These are phyloP conservation scores for Potamilus streckersoni DNA, from an alignment of 1,140 invertebrate genomes.

Conservation along the genomic window DNA sequence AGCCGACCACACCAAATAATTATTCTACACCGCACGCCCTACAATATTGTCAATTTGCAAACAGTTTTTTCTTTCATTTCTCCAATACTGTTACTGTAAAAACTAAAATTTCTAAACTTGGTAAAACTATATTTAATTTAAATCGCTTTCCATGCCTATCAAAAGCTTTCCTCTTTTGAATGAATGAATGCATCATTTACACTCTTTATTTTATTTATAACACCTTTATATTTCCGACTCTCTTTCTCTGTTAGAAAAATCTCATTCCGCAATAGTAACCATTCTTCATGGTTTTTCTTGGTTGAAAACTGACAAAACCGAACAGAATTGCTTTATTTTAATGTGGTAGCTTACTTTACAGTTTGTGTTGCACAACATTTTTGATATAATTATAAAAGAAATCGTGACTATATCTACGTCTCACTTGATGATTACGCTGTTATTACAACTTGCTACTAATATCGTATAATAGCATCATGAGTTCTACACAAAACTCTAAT, in stretches of 20 bases:
- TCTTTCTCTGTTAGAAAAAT: not conserved
- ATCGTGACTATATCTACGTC: too few species aligned
- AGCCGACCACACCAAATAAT: not conserved
- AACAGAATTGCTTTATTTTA: not conserved
- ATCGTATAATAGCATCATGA: too few species aligned
- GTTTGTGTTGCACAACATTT: constrained; percentile 4
- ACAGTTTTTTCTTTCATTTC: not conserved
- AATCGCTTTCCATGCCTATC: not conserved
- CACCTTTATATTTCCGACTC: not conserved
- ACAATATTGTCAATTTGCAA: not conserved
- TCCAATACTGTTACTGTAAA: not conserved
- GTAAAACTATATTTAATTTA: not conserved
- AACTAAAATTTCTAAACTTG: not conserved
- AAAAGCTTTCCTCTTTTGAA: not conserved
- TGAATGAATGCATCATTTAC: not conserved
- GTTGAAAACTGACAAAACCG: not conserved
- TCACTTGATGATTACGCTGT: too few species aligned
- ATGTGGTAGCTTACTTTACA: constrained; percentile 1
- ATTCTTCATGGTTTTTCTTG: constrained; percentile 4
- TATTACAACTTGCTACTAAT: too few species aligned
- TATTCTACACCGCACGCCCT: not conserved
- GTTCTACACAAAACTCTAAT: too few species aligned
- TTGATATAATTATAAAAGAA: too few species aligned
- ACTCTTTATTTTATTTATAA: not conserved
- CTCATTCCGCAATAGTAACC: not conserved